Percentiles rank a stretch among this genome's conserved stretches.
Evolutionary conservation across 2,888 invertebrate species (phyloP).

Genomic region (Mycalesis mineus): DNA sequence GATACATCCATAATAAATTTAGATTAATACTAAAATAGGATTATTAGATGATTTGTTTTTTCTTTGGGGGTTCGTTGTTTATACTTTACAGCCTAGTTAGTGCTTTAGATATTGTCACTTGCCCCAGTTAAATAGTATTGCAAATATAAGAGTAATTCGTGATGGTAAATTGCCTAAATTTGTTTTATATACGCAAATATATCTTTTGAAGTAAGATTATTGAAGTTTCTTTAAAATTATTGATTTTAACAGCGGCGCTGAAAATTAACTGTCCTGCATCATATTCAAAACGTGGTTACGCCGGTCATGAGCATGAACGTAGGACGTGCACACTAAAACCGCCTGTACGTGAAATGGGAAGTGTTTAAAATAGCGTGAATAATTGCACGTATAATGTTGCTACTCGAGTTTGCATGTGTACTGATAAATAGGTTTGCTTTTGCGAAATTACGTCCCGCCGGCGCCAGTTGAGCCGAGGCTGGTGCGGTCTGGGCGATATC

Average conservation of each 20-base stretch:
- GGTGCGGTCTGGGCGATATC: constrained; percentile 22
- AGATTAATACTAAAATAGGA: no score
- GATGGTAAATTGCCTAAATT: no score
- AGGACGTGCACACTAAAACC: constrained; percentile 17
- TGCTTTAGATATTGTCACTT: constrained; percentile 21
- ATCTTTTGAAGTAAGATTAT: no score
- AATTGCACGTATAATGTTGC: constrained; percentile 22
- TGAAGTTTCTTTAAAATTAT: no score
- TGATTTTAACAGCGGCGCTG: constrained; percentile 23
- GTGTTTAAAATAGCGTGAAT: constrained; percentile 25
- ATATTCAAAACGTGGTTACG: background rate
- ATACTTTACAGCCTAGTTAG: background rate
- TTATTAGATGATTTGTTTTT: no score
- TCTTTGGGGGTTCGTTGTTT: no score
- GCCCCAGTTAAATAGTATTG: no score
- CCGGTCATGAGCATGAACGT: constrained; percentile 2
- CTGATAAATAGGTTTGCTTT: constrained; percentile 34
- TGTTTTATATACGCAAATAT: no score
- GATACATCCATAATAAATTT: no score
- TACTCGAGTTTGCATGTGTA: constrained; percentile 29
- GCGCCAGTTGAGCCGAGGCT: constrained; percentile 27
- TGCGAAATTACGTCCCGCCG: constrained; percentile 29
- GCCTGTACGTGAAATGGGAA: constrained; percentile 17
- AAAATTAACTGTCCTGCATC: background rate
- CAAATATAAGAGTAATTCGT: no score